These are phyloP conservation scores for Folsomia candida DNA, from an alignment of 2,888 invertebrate species.

Conservation along the genomic window DNA sequence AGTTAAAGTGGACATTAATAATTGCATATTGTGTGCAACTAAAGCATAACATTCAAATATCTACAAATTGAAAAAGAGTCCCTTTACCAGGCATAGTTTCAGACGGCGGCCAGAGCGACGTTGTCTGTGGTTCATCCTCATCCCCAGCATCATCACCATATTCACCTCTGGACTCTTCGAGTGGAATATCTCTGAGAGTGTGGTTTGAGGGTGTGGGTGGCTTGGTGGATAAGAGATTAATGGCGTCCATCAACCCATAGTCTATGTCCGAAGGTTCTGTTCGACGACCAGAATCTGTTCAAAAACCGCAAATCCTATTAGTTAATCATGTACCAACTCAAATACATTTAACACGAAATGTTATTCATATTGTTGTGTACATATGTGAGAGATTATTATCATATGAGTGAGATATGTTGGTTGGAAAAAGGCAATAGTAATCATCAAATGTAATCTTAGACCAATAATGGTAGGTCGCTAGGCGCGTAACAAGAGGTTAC, in stretches of 20 bases:
- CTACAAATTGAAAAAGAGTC: not conserved
- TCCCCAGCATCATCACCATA: conserved; percentile 31
- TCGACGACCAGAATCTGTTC: conserved; percentile 37
- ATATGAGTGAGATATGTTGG: not conserved
- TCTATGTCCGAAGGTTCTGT: conserved; percentile 40
- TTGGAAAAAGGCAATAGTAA: too few relatives aligned
- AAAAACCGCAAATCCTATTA: conserved; percentile 10
- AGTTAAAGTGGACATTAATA: not conserved
- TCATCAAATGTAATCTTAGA: too few relatives aligned
- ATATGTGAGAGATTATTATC: not conserved
- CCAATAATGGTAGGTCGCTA: too few relatives aligned
- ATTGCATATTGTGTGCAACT: not conserved
- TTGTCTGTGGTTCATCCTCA: conserved; percentile 40
- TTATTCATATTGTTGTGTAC: not conserved
- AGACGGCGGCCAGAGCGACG: conserved; percentile 47
- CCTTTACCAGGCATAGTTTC: conserved; percentile 47
- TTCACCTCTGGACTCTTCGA: conserved; percentile 45
- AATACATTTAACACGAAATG: not conserved
- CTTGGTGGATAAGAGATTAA: conserved; percentile 48
- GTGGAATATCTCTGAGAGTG: conserved; percentile 28
- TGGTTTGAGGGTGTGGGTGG: conserved; percentile 41
- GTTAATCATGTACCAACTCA: not conserved
- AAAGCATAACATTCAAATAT: not conserved
- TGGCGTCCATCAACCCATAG: conserved; percentile 48
- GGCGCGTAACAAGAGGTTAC: too few relatives aligned